Conservation (phyloP, 1,140 invertebrate genomes). For the Lineus longissimus region DNA sequence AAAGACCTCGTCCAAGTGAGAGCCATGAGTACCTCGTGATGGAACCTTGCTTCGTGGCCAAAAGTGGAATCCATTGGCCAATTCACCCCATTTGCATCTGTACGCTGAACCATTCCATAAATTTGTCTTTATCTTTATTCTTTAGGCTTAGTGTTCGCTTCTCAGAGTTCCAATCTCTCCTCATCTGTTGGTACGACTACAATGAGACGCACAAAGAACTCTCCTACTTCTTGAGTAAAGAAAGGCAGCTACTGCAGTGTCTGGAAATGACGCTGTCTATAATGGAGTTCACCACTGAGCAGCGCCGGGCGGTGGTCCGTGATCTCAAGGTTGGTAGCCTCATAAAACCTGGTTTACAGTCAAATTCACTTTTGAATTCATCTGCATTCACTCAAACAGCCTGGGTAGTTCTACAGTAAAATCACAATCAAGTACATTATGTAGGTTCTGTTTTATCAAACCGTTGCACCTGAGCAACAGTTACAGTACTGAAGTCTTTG, state of each 20-base stretch:
- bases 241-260: constrained; percentile 23
- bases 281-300: constrained; percentile 55
- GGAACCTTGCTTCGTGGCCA: not conserved
- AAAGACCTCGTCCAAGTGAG: not conserved
- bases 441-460: too few species aligned
- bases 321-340: constrained; percentile 66
- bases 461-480: not conserved
- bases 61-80: not conserved
- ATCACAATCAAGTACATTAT: not conserved
- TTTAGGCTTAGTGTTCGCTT: constrained; percentile 49
- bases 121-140: constrained; percentile 22
- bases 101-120: not conserved
- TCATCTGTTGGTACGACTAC: constrained; percentile 56
- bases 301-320: constrained; percentile 64
- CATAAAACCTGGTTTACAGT: too few species aligned
- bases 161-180: constrained; percentile 58
- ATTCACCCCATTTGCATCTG: too few species aligned
- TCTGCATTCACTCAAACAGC: not conserved
- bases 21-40: not conserved
- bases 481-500: not conserved
- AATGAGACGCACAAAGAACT: constrained; percentile 29
- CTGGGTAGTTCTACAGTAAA: too few species aligned
- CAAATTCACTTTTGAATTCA: not conserved
- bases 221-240: constrained; percentile 26
- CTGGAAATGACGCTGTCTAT: constrained; percentile 21